A percentile compares a stretch with the other conserved stretches of the same genome.
phyloP scores from a whole-genome alignment of 2,797 vertebrate genomes.

The Melanogrammus aeglefinus region DNA sequence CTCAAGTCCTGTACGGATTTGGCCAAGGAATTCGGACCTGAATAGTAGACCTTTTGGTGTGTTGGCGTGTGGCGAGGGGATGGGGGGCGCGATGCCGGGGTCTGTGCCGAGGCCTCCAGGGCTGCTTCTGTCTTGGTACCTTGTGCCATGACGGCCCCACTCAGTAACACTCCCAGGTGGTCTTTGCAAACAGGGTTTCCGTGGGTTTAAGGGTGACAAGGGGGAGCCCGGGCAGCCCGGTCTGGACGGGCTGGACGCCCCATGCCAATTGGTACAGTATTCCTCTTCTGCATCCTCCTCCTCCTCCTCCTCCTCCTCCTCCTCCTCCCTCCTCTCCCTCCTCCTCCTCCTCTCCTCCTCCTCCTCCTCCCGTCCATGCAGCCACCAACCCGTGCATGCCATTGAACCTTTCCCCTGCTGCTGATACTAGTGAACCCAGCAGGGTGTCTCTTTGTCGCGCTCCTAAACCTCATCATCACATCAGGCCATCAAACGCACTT shows the following conservation, averaged over 20 bases:
- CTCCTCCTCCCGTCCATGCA: conserved; percentile 61
- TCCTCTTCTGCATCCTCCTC: conserved; percentile 87
- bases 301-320: conserved; percentile 9
- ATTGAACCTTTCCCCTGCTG: conserved; percentile 66
- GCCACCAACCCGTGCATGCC: conserved; percentile 81
- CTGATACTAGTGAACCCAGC: conserved; percentile 9
- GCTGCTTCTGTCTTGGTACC: conserved; percentile 71
- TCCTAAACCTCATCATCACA: conserved; percentile 51
- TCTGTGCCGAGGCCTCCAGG: conserved; percentile 45
- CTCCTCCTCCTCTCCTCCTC: conserved; percentile 40
- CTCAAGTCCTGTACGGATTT: too few species aligned
- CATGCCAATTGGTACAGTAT: conserved; percentile 99
- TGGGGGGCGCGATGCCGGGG: conserved; percentile 30
- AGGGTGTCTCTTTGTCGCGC: background rate
- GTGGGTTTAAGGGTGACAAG: conserved; percentile 99
- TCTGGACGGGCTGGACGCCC: conserved; percentile 99
- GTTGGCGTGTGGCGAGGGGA: background rate
- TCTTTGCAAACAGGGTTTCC: conserved; percentile 99
- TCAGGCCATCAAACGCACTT: conserved; percentile 20
- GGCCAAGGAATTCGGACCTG: too few species aligned
- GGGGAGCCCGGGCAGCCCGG: conserved; percentile 99
- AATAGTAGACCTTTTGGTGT: too few species aligned
- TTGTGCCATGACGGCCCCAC: conserved; percentile 44
- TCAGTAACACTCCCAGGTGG: conserved; percentile 97
- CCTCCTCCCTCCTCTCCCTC: conserved; percentile 83